These are phyloP conservation scores for Eulemur rubriventer DNA, from an alignment of 2,797 vertebrate genomes.

Conservation along the genomic window DNA sequence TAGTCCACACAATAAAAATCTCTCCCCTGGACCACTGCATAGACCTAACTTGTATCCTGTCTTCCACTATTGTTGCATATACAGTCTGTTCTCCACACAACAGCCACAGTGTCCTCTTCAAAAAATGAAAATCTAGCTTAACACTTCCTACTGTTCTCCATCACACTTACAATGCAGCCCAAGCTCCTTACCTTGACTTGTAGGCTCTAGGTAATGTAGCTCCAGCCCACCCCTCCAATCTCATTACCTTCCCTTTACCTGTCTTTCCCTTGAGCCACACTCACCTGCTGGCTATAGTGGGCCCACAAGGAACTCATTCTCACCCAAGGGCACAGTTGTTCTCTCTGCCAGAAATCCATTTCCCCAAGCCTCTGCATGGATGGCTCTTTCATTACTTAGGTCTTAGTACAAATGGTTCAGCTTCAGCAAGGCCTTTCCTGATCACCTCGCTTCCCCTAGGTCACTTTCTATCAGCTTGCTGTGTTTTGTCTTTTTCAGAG, in stretches of 20 bases:
- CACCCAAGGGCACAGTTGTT: background rate
- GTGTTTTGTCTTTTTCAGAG: background rate
- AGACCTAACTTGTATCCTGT: background rate
- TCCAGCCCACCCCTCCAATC: background rate
- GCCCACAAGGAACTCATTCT: background rate
- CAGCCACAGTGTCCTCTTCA: background rate
- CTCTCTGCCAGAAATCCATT: background rate
- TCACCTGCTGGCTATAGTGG: background rate
- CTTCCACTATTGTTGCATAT: background rate
- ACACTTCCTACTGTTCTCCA: background rate
- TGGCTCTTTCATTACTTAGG: background rate
- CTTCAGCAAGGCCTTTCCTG: background rate
- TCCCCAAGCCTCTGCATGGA: background rate
- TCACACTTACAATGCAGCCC: background rate
- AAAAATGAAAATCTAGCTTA: background rate
- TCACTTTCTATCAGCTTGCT: background rate
- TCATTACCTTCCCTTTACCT: background rate
- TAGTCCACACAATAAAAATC: background rate
- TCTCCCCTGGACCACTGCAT: background rate
- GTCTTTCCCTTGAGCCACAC: background rate
- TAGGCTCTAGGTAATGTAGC: background rate
- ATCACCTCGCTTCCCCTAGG: background rate
- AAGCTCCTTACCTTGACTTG: background rate
- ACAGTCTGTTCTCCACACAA: background rate
- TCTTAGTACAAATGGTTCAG: background rate